Percentiles rank a stretch among this genome's conserved stretches.
Evolutionary conservation across 1,140 invertebrate genomes (phyloP).

Genomic region (Bombus terrestris): DNA sequence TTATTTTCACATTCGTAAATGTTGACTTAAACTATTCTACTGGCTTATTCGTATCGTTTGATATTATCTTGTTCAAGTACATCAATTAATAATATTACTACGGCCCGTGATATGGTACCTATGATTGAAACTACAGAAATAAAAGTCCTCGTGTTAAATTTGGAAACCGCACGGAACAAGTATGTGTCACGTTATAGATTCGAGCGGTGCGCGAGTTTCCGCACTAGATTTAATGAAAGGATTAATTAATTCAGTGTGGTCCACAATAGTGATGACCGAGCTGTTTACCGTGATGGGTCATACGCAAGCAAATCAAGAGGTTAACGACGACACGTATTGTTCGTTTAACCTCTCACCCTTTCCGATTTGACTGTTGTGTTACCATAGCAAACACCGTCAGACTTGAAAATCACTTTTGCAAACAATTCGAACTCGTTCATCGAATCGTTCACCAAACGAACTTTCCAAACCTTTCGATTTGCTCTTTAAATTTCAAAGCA

Average conservation of each 20-base stretch:
- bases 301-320: constrained; percentile 56
- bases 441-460: background rate
- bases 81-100: background rate
- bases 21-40: background rate
- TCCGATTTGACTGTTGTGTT: constrained; percentile 25
- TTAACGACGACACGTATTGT: constrained; percentile 47
- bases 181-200: constrained; percentile 18
- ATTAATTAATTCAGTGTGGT: constrained; percentile 60
- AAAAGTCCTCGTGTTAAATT: background rate
- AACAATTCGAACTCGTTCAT: constrained; percentile 12
- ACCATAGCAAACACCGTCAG: constrained; percentile 6
- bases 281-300: constrained; percentile 50
- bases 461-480: background rate
- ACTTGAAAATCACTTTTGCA: constrained; percentile 46
- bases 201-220: constrained; percentile 82
- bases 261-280: constrained; percentile 25
- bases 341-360: constrained; percentile 32
- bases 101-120: too few species aligned
- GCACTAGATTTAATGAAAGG: constrained; percentile 80
- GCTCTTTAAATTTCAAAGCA: background rate
- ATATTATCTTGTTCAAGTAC: too few species aligned
- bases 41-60: background rate
- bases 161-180: background rate
- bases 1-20: background rate
- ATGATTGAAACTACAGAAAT: background rate